These are phyloP conservation scores for Tuta absoluta DNA, from an alignment of 2,888 invertebrate genomes.

Conservation along the genomic window DNA sequence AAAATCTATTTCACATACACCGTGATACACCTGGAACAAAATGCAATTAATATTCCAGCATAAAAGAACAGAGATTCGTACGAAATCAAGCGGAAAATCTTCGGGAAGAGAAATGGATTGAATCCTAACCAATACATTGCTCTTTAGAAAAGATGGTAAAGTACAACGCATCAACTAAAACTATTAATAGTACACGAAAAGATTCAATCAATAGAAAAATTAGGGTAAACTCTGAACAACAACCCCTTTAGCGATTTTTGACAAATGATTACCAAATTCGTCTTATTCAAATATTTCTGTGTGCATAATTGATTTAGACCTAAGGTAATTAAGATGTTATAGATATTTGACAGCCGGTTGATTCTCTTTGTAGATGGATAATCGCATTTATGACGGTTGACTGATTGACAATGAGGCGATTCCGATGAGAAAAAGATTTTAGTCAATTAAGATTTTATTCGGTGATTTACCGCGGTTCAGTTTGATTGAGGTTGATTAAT, in stretches of 20 bases:
- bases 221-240: conserved; percentile 37
- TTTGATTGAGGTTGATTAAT: conserved; percentile 39
- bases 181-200: neutral
- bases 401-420: conserved; percentile 47
- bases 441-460: conserved; percentile 32
- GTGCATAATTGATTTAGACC: conserved; percentile 75
- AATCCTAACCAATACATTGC: conserved; percentile 27
- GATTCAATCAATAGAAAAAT: conserved; percentile 29
- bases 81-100: conserved; percentile 61
- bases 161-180: conserved; percentile 1
- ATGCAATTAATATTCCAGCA: conserved; percentile 51
- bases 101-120: conserved; percentile 35
- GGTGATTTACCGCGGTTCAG: conserved; percentile 29
- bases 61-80: conserved; percentile 42
- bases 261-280: conserved; percentile 60
- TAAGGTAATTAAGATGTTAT: conserved; percentile 62
- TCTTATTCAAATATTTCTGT: conserved; percentile 70
- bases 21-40: conserved; percentile 43
- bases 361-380: conserved; percentile 53
- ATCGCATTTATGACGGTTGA: conserved; percentile 63
- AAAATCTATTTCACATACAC: conserved; percentile 35
- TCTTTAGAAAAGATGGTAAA: neutral
- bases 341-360: conserved; percentile 56
- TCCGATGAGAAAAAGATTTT: conserved; percentile 54
- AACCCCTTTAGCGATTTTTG: conserved; percentile 52